Evolutionary conservation across 1,140 invertebrate species (phyloP).

Genomic region (Danaus melanippus): DNA sequence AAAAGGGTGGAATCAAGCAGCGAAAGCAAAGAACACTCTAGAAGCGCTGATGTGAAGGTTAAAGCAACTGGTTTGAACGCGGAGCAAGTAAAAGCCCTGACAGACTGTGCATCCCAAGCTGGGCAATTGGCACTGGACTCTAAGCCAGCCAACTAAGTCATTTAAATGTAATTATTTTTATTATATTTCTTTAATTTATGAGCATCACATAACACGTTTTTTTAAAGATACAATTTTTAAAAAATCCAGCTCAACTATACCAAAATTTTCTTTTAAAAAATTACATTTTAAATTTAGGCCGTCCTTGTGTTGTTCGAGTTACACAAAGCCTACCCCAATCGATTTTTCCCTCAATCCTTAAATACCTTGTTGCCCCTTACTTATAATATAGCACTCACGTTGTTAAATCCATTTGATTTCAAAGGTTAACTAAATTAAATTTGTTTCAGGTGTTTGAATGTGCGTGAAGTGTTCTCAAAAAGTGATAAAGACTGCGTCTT

Average conservation of each 20-base stretch:
- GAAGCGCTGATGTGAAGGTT: conserved; percentile 65
- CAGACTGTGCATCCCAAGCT: conserved; percentile 67
- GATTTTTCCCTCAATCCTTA: conserved; percentile 8
- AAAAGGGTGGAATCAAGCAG: conserved; percentile 63
- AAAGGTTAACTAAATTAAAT: conserved; percentile 12
- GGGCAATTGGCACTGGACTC: conserved; percentile 63
- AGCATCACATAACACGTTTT: no score
- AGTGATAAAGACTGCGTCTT: conserved; percentile 69
- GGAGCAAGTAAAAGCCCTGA: conserved; percentile 63
- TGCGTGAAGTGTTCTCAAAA: conserved; percentile 50
- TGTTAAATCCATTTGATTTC: not conserved
- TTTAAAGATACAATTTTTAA: no score
- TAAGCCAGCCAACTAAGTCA: conserved; percentile 55
- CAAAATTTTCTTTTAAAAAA: no score
- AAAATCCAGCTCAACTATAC: no score
- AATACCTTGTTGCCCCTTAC: conserved; percentile 3
- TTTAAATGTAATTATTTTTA: conserved; percentile 39
- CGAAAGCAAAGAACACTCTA: conserved; percentile 64
- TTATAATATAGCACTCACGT: not conserved
- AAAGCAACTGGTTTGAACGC: conserved; percentile 66
- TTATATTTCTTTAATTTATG: conserved; percentile 6
- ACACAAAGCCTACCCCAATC: conserved; percentile 7
- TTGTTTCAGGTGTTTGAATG: conserved; percentile 63
- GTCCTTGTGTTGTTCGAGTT: conserved; percentile 27
- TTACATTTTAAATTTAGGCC: no score